Evolutionary conservation across 2,113 vertebrate genomes (phyloP).

Genomic region (Colius striatus): DNA sequence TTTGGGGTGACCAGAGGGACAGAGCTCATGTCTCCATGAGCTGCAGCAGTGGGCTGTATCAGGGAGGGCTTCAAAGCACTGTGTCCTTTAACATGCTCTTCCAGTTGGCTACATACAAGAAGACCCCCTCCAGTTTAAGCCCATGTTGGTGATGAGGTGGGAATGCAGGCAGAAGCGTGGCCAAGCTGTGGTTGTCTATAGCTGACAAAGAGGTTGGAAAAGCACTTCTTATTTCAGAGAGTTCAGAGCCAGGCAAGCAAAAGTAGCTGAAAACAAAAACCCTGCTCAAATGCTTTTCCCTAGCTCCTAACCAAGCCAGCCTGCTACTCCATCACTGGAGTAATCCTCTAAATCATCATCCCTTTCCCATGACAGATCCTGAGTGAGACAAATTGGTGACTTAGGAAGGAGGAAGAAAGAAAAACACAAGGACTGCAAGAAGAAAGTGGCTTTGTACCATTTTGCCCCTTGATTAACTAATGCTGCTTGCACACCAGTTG

Average conservation of each 20-base stretch:
- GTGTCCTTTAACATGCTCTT: not conserved
- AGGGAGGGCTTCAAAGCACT: not conserved
- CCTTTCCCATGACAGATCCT: not conserved
- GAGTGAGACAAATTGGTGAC: not conserved
- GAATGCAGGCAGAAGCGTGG: not conserved
- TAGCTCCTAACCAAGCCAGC: not conserved
- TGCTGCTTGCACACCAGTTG: not conserved
- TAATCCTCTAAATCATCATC: not conserved
- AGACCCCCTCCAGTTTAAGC: no score
- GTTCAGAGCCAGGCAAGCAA: not conserved
- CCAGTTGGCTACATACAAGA: not conserved
- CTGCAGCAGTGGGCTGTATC: not conserved
- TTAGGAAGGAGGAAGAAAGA: not conserved
- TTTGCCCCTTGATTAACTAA: not conserved
- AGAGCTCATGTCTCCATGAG: not conserved
- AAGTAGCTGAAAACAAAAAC: not conserved
- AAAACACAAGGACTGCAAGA: not conserved
- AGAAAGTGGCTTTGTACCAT: not conserved
- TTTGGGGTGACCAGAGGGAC: not conserved
- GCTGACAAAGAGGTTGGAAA: not conserved
- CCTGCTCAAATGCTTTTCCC: not conserved
- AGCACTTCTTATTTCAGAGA: not conserved
- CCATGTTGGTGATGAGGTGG: accelerated
- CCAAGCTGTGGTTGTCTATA: not conserved
- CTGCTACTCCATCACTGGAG: not conserved